A percentile compares a stretch with the other conserved stretches of the same genome.
Conservation (phyloP, 30 jellyfish, hydroid and myxozoan species). For the Cassiopea xamachana region DNA sequence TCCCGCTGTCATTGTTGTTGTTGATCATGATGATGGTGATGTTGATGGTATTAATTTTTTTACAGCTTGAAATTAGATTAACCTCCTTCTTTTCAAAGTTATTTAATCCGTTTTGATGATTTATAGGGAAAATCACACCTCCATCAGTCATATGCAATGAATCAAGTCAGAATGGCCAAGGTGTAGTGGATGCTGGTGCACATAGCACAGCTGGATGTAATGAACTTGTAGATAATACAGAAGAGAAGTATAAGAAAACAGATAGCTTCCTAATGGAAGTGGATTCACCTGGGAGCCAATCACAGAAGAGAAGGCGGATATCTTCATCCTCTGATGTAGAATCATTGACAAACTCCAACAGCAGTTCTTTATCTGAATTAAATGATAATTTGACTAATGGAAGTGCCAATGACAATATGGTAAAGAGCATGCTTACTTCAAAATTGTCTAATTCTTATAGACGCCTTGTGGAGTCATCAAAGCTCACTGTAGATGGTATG, state of each 20-base stretch:
- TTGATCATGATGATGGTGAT: too few relatives aligned
- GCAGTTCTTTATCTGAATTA: not conserved
- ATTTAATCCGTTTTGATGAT: not conserved
- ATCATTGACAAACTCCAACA: not conserved
- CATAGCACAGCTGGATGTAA: not conserved
- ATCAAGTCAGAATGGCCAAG: not conserved
- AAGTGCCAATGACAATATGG: not conserved
- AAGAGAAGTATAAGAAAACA: not conserved
- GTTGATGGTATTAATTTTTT: too few relatives aligned
- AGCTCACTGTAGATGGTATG: slow-evolving; percentile 62
- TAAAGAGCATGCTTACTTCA: not conserved
- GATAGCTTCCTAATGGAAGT: slow-evolving; percentile 16
- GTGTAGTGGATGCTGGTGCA: not conserved
- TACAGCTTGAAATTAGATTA: not conserved
- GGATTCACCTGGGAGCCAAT: slow-evolving; percentile 12
- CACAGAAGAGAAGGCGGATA: slow-evolving; percentile 32
- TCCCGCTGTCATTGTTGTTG: too few relatives aligned
- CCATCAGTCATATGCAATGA: not conserved
- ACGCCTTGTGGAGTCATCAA: slow-evolving; percentile 47
- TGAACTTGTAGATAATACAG: not conserved
- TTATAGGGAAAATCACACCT: slow-evolving; percentile 15
- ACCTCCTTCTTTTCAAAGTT: not conserved
- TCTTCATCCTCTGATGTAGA: slow-evolving; percentile 42
- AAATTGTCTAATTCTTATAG: slow-evolving; percentile 47
- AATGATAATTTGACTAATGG: not conserved